Percentiles rank a stretch among this genome's conserved stretches.
Evolutionary conservation across 2,888 invertebrate genomes (phyloP).

Genomic region (Ennomos quercinarius): DNA sequence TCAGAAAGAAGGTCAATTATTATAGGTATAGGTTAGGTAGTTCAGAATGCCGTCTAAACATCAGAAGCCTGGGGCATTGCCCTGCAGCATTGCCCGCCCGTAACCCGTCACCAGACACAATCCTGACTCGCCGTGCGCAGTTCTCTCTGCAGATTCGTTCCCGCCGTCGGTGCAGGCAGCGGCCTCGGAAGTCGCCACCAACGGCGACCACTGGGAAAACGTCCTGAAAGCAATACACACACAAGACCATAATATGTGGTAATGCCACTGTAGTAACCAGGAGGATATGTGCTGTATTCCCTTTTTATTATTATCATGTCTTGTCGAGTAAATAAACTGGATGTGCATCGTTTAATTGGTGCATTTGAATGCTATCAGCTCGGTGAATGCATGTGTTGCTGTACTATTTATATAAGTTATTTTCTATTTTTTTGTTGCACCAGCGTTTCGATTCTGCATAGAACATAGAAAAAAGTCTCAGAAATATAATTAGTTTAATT

Average conservation of each 20-base stretch:
- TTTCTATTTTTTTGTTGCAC: too few species aligned
- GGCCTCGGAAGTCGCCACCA: slow-evolving; percentile 86
- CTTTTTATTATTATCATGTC: slow-evolving; percentile 53
- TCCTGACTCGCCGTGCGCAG: slow-evolving; percentile 84
- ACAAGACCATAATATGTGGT: slow-evolving; percentile 84
- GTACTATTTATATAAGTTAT: too few species aligned
- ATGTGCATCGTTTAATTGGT: too few species aligned
- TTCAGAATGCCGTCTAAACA: slow-evolving; percentile 14
- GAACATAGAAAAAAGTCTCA: too few species aligned
- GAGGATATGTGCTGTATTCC: slow-evolving; percentile 79
- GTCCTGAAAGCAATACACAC: slow-evolving; percentile 85
- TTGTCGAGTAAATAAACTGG: slow-evolving; percentile 40
- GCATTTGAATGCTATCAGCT: too few species aligned
- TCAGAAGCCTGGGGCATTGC: slow-evolving; percentile 24
- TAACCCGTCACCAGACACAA: slow-evolving; percentile 52
- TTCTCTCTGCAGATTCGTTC: slow-evolving; percentile 83
- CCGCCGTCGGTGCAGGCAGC: slow-evolving; percentile 78
- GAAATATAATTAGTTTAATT: too few species aligned
- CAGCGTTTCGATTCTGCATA: too few species aligned
- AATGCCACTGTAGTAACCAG: slow-evolving; percentile 74
- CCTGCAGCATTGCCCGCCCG: slow-evolving; percentile 11
- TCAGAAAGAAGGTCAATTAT: too few species aligned
- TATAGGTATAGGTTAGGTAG: too few species aligned
- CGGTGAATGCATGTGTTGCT: too few species aligned
- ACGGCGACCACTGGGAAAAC: slow-evolving; percentile 89